Conservation (phyloP, 2,888 invertebrate genomes). For the Malacosoma neustria region DNA sequence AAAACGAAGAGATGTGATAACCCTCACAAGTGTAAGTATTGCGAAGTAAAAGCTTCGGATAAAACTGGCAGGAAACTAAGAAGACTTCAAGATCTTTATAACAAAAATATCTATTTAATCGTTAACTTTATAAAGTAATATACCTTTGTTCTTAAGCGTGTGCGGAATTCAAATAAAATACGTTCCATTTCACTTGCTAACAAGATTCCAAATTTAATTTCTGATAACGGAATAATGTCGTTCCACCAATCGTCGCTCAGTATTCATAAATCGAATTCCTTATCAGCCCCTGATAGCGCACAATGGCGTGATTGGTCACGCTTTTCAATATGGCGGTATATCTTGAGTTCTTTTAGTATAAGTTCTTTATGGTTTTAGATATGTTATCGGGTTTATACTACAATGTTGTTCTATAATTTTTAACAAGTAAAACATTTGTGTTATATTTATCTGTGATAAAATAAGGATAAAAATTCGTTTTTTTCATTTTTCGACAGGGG, state of each 20-base stretch:
- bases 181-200: conserved; percentile 44
- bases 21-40: no score
- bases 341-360: conserved; percentile 44
- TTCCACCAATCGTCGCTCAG: conserved; percentile 48
- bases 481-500: no score
- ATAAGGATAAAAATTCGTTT: no score
- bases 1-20: no score
- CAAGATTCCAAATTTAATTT: conserved; percentile 49
- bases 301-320: conserved; percentile 54
- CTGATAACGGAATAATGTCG: conserved; percentile 34
- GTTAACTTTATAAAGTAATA: no score
- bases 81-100: no score
- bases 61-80: no score
- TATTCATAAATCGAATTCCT: conserved; percentile 58
- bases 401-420: conserved; percentile 1
- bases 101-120: no score
- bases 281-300: conserved; percentile 59
- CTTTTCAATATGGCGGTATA: conserved; percentile 59
- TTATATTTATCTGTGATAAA: no score
- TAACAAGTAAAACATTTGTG: no score
- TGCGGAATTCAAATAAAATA: conserved; percentile 25
- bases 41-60: no score
- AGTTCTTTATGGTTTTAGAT: conserved; percentile 41
- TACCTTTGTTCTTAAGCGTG: background rate
- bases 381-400: conserved; percentile 30